Conservation (phyloP, 2,797 vertebrate genomes). For the Hyperoplus lanceolatus region DNA sequence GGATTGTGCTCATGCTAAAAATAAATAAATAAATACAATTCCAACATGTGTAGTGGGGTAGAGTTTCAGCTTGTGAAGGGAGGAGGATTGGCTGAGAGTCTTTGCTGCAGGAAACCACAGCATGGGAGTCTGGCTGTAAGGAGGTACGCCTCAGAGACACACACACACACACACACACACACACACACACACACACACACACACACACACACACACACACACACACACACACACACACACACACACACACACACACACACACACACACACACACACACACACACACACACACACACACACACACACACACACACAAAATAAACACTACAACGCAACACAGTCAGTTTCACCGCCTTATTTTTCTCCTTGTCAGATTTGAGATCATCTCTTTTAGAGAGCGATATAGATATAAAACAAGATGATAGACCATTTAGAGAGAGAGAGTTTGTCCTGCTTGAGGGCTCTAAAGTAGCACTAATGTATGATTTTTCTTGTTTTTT, state of each 20-base stretch:
- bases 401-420: neutral
- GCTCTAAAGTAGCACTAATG: conserved; percentile 12
- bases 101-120: conserved; percentile 58
- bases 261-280: conserved; percentile 17
- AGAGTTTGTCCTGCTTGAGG: conserved; percentile 24
- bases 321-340: conserved; percentile 10
- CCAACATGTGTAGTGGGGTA: conserved; percentile 40
- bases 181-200: conserved; percentile 4
- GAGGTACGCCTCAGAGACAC: conserved; percentile 17
- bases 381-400: conserved; percentile 32
- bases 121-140: conserved; percentile 40
- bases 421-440: conserved; percentile 24
- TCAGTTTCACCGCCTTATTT: conserved; percentile 37
- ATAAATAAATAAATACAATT: conserved; percentile 14
- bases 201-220: conserved; percentile 12
- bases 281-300: conserved; percentile 24
- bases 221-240: conserved; percentile 15
- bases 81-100: conserved; percentile 36
- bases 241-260: conserved; percentile 4
- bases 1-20: neutral
- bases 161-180: conserved; percentile 20
- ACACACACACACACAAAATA: conserved; percentile 3
- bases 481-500: conserved; percentile 5
- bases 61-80: conserved; percentile 48
- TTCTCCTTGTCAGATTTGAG: conserved; percentile 31